These are phyloP conservation scores for Rissa tridactyla DNA, from an alignment of 2,113 vertebrate species.

Conservation along the genomic window DNA sequence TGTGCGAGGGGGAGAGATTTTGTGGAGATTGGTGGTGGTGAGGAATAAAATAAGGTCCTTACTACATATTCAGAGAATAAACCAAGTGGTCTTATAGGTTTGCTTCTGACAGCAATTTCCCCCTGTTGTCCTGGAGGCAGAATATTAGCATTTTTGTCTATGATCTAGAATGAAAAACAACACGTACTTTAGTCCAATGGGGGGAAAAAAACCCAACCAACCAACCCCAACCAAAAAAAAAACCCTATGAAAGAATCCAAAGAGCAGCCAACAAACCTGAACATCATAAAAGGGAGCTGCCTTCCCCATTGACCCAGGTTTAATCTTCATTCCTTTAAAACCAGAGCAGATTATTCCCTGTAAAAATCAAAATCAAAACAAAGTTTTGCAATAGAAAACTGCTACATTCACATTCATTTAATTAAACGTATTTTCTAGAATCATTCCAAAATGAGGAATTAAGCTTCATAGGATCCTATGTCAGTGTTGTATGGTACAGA, in stretches of 20 bases:
- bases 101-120: slow-evolving; percentile 79
- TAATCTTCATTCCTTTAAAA: slow-evolving; percentile 77
- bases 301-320: slow-evolving; percentile 82
- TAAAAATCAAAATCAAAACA: background rate
- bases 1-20: background rate
- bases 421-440: background rate
- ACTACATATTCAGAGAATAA: slow-evolving; percentile 83
- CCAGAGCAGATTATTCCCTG: slow-evolving; percentile 75
- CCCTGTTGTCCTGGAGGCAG: slow-evolving; percentile 75
- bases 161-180: slow-evolving; percentile 68
- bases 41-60: slow-evolving; percentile 15
- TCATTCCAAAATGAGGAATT: background rate
- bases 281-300: slow-evolving; percentile 73
- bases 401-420: background rate
- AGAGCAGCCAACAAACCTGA: slow-evolving; percentile 70
- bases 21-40: background rate
- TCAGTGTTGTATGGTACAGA: background rate
- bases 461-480: background rate
- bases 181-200: background rate
- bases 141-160: slow-evolving; percentile 75
- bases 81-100: slow-evolving; percentile 75
- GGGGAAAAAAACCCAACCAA: background rate
- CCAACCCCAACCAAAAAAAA: background rate
- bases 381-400: background rate
- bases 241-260: background rate